Conservation (phyloP, 2,797 vertebrate genomes). For the Phoxinus dragarum region DNA sequence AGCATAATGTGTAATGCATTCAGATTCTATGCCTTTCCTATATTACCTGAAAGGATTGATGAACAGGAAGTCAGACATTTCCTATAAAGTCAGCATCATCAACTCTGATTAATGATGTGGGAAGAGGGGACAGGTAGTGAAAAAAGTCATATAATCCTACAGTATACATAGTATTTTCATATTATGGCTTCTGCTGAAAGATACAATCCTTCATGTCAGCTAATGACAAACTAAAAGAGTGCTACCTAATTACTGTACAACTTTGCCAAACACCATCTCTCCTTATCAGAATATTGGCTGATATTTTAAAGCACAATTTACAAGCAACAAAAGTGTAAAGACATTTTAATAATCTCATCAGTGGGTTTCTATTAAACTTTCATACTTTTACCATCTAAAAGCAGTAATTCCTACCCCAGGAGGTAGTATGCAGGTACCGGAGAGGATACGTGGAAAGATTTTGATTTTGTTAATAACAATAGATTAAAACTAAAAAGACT, state of each 20-base stretch:
- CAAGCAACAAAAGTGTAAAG: background rate
- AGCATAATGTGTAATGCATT: constrained; percentile 23
- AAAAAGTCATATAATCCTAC: background rate
- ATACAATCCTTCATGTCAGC: background rate
- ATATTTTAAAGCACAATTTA: constrained; percentile 16
- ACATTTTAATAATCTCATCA: background rate
- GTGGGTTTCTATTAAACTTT: background rate
- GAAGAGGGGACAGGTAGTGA: background rate
- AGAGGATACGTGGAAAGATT: background rate
- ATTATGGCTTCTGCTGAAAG: background rate
- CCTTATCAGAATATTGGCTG: background rate
- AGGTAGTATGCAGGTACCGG: background rate
- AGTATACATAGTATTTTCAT: constrained; percentile 1
- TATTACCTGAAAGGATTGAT: constrained; percentile 49
- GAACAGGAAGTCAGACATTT: constrained; percentile 70
- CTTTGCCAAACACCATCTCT: background rate
- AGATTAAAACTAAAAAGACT: background rate
- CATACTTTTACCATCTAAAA: background rate
- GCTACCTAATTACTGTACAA: background rate
- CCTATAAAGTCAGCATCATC: constrained; percentile 60
- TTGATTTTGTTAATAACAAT: background rate
- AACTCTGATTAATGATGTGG: constrained; percentile 53
- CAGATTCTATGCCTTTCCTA: constrained; percentile 59
- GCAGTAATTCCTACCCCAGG: background rate
- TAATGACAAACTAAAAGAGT: background rate